Conservation (phyloP, 2,888 invertebrate genomes). For the Latheticus oryzae region DNA sequence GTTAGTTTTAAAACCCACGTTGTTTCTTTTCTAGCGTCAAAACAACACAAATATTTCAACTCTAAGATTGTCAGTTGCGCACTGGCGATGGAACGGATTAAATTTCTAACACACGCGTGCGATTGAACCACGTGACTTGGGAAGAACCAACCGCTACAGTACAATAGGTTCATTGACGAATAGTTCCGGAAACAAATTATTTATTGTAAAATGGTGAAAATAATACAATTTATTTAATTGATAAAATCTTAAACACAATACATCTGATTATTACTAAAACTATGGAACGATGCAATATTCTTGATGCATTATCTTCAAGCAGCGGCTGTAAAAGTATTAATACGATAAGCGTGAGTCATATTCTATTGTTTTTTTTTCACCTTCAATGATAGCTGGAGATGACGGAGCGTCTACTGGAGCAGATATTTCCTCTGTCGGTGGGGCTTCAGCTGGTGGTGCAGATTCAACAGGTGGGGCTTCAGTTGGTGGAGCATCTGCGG, state of each 20-base stretch:
- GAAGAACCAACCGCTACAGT: conserved; percentile 25
- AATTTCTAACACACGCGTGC: conserved; percentile 36
- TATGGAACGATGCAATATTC: conserved; percentile 9
- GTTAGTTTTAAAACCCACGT: conserved; percentile 14
- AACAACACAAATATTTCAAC: conserved; percentile 28
- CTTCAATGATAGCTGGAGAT: conserved; percentile 37
- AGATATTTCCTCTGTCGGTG: conserved; percentile 51
- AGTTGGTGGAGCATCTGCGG: conserved; percentile 52
- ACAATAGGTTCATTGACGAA: conserved; percentile 17
- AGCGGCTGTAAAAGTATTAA: conserved; percentile 18
- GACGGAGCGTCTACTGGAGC: conserved; percentile 36
- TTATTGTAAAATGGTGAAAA: too few species aligned
- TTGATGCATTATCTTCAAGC: conserved; percentile 10
- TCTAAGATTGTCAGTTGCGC: conserved; percentile 29
- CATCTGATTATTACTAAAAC: conserved; percentile 5
- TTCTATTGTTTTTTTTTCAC: conserved; percentile 1
- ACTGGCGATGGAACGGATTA: conserved; percentile 35
- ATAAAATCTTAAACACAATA: conserved; percentile 14
- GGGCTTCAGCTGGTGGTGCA: conserved; percentile 53
- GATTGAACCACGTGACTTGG: conserved; percentile 28
- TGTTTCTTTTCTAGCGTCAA: conserved; percentile 9
- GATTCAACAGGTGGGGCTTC: conserved; percentile 58
- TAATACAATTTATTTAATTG: too few species aligned
- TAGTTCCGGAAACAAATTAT: conserved; percentile 16
- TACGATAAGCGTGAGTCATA: neutral